Evolutionary conservation across 1,140 invertebrate genomes (phyloP).

Genomic region (Euwallacea similis): DNA sequence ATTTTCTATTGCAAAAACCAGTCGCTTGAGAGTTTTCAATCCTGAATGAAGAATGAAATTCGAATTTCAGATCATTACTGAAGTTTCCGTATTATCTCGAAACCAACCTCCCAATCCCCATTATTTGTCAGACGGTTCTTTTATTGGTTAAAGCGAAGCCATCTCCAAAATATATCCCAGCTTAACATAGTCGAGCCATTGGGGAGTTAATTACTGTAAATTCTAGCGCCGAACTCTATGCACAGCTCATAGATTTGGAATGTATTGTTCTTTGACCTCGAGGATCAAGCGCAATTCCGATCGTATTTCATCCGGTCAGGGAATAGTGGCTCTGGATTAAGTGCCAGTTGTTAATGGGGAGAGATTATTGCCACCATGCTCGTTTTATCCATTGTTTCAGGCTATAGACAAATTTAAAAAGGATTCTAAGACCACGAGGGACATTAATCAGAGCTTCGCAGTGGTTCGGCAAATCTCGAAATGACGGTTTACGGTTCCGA

Average conservation of each 20-base stretch:
- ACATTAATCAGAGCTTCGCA: not conserved
- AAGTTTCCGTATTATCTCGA: too few species aligned
- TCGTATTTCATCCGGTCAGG: conserved; percentile 20
- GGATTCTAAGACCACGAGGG: not conserved
- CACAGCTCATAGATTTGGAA: conserved; percentile 30
- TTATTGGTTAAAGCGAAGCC: conserved; percentile 1
- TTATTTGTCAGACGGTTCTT: not conserved
- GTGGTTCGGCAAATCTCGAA: conserved; percentile 14
- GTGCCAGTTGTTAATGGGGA: conserved; percentile 21
- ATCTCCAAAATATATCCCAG: conserved; percentile 10
- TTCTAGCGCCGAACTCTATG: conserved; percentile 22
- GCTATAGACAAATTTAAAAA: conserved; percentile 1
- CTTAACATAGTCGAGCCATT: conserved; percentile 17
- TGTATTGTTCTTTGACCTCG: conserved; percentile 35
- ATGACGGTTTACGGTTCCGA: conserved; percentile 13
- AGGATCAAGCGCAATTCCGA: conserved; percentile 32
- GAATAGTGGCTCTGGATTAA: conserved; percentile 25
- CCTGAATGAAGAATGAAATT: too few species aligned
- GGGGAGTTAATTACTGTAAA: conserved; percentile 28
- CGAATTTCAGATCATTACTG: too few species aligned
- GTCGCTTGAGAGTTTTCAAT: too few species aligned
- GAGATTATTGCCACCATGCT: conserved; percentile 18
- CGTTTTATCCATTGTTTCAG: conserved; percentile 21
- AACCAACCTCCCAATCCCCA: too few species aligned
- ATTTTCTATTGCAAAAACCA: too few species aligned